Base-by-base conservation (phyloP, 2,888 invertebrate genomes). In the Plutella xylostella region DNA sequence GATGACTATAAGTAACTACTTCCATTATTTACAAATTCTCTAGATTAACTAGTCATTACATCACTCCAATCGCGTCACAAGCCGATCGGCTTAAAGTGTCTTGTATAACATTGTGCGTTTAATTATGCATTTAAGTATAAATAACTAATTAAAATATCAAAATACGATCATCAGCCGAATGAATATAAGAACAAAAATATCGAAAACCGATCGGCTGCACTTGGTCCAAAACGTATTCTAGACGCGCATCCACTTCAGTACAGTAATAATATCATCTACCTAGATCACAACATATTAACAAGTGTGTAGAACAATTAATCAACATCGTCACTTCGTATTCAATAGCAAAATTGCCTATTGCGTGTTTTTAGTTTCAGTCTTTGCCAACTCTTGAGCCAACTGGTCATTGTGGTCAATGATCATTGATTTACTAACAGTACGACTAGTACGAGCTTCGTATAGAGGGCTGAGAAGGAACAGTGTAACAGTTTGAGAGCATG, bases 221-320 rank as follows among this genome's bases (percentile, higher is more conserved):
- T 80, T 82, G 82, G 82, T 80, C 80, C 82, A 70, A 74, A 73
- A 68, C 68, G 61, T 65, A 60, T 59, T 19, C 18, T 33, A 14
- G 18, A 31, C 33, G 30, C 37, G 14, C 18, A 19, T 40, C 6
- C 14, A 25, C n/a, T 25, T 56, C 47, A 48, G 61, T 62, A 58
- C 56, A 50, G n/a, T 58, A 52, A 17, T 51, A 49, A n/a, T 25
- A 52, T 54, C 51, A 54, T 57, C 55, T 66, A 65, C 65, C 55
- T 69, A 67, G 25, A 39, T 39, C 68, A 45, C 39, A 67, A 45
- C 51, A 58, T 59, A 49, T 53, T 54, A 53, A 39, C 39, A 39
- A 25, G n/a, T 12, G 7, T 37, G 18, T 37, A 37, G 20, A 37
- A 37, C 20, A 18, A 19, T 17, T 17, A 39, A 15, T 39, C 22